Evolutionary conservation across 2,797 vertebrate genomes (phyloP), one percentile per base, ranked within the genome.

Genomic region (Ceyx erithaca): DNA sequence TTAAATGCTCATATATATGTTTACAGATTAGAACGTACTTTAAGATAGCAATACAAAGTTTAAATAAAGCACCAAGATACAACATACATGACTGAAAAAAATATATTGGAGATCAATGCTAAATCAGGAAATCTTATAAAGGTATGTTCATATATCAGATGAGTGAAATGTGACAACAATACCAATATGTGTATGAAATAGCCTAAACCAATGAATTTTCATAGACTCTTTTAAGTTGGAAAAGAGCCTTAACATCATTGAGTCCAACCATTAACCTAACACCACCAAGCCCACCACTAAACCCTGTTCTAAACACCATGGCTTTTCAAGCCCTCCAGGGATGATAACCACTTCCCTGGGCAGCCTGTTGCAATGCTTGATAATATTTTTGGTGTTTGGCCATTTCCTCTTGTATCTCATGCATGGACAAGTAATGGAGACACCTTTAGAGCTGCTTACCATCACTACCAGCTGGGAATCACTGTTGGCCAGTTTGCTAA

Each of bases 241-340:
- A 90, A 83, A 62, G 37, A 51, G 23, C 10, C 14, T 63, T 73
- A n/a, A 54, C 3, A 22, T 76, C 2, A 25, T 72, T 6, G 12
- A 49, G 28, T 30, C 37, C 49, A 68, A 40, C 7, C 26, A n/a
- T 16, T 75, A 54, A 78, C 13, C n/a, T 43, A 57, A 10, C 10
- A 5, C 30, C n/a, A 14, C 8, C 18, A 63, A 80, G 66, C 28
- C 30, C 25, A 46, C 23, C 26, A 26, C 23, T 40, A 45, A 51
- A 51, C 48, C 8, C 7, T 21, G 9, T 35, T 45, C 21, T 40
- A 17, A 64, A 37, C 5, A 4, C 8, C 7, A 1, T 5, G 1
- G 45, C 37, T 59, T 59, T 51, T 79, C 28, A 35, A 66, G 21
- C 26, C 2, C 15, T 62, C 14, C 26, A 28, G n/a, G 19, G 26